A percentile compares a stretch with the other conserved stretches of the same genome.
phyloP scores from a whole-genome alignment of 1,140 invertebrate genomes.

The Euwallacea fornicatus region DNA sequence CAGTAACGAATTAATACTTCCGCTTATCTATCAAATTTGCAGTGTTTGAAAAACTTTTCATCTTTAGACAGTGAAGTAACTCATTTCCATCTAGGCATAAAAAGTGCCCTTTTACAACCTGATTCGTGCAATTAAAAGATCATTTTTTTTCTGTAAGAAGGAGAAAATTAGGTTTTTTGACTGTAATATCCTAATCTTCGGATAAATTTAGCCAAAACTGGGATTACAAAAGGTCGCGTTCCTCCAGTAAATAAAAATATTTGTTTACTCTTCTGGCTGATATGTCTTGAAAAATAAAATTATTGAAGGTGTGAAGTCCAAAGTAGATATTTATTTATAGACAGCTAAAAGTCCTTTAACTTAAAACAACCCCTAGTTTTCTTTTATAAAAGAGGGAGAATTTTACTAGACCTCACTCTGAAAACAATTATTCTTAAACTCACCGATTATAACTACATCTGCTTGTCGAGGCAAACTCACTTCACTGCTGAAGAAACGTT shows the following conservation, averaged over 20 bases:
- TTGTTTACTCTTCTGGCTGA: background rate
- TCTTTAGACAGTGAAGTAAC: background rate
- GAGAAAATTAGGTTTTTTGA: background rate
- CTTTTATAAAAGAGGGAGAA: background rate
- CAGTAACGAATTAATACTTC: no score
- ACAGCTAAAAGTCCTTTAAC: background rate
- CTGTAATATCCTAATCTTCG: background rate
- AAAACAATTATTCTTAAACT: conserved; percentile 20
- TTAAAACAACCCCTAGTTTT: background rate
- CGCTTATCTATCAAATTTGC: no score
- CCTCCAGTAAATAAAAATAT: background rate
- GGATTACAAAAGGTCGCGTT: background rate
- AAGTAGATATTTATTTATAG: background rate
- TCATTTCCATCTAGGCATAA: background rate
- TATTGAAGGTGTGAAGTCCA: background rate
- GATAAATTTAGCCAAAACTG: background rate
- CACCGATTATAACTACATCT: conserved; percentile 52
- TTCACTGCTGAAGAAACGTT: conserved; percentile 33
- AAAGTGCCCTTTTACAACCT: background rate
- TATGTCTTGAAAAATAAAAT: background rate
- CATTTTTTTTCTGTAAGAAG: no score
- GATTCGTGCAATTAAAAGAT: no score
- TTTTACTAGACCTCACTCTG: background rate
- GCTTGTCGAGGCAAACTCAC: conserved; percentile 45
- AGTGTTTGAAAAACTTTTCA: no score